These are phyloP conservation scores for Tipula vernalis DNA, from an alignment of 2,888 invertebrate genomes.

Conservation along the genomic window DNA sequence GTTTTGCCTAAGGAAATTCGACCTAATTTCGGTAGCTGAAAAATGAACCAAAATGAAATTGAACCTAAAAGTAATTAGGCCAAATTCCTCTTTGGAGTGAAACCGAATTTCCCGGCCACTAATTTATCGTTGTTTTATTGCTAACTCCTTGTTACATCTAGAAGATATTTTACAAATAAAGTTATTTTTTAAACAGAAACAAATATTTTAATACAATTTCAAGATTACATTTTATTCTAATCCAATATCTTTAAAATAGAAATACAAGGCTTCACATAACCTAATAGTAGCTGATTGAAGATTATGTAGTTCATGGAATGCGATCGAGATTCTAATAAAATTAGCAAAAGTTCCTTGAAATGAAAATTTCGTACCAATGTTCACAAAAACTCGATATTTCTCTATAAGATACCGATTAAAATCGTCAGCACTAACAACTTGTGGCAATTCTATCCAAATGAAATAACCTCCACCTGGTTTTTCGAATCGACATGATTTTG, in stretches of 20 bases:
- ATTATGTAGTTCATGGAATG: constrained; percentile 34
- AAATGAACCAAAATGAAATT: too few relatives aligned
- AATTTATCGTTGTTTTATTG: too few relatives aligned
- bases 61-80: too few relatives aligned
- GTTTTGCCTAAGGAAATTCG: too few relatives aligned
- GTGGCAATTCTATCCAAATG: constrained; percentile 44
- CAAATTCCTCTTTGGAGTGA: too few relatives aligned
- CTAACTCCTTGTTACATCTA: too few relatives aligned
- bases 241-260: constrained; percentile 20
- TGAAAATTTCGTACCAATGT: constrained; percentile 37
- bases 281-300: constrained; percentile 29
- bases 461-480: constrained; percentile 46
- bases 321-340: constrained; percentile 37
- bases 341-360: constrained; percentile 28
- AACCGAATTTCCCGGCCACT: too few relatives aligned
- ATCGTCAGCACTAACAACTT: constrained; percentile 26
- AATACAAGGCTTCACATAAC: constrained; percentile 31
- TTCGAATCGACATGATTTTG: constrained; percentile 32
- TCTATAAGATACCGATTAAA: constrained; percentile 35
- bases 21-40: too few relatives aligned
- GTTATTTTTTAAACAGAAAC: too few relatives aligned
- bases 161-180: too few relatives aligned
- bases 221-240: too few relatives aligned
- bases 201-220: too few relatives aligned
- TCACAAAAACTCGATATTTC: constrained; percentile 35